Evolutionary conservation across 1,140 invertebrate genomes (phyloP), one percentile per base, ranked within the genome.

Genomic region (Drosophila biarmipes): DNA sequence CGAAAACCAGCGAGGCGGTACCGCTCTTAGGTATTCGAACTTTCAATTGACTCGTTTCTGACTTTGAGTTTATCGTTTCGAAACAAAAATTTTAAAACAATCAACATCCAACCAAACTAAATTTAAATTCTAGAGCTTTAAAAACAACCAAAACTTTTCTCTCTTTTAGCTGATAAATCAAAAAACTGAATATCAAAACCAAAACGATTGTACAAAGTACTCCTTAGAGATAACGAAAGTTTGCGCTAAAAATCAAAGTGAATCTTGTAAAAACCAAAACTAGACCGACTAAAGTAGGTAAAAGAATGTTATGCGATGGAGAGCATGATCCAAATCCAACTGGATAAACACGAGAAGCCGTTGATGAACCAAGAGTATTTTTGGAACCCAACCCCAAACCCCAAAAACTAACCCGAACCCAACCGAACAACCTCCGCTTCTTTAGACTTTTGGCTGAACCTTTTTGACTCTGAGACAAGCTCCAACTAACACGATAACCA

Each of bases 1-100:
- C 98, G 93, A 97, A 98, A 94, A 98, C 98, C 92, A 98, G 97
- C 92, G 98, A 99, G 93, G 97, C 98, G 92, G 96, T 99, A 92
- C 98, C 98, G 92, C 95, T 99, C 92, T 98, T 99, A 97, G 98
- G 98, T 99, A 91, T 64, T 87, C 74, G 56, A 62, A 59, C 48
- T 46, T 55, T 19, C 42, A 71, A 62, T 49, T 61, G 37, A 75
- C 48, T 64, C 29, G 59, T 63, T 81, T 67, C n/a, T 74, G 64
- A 72, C 48, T 59, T 58, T 78, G 46, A 75, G 46, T 63, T 90
- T 86, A 68, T 77, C 43, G 81, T 77, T 86, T 80, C 31, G 37
- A 61, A 48, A 29, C 54, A 57, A 61, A 46, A 53, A 82, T 42
- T 35, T 57, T 57, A 57, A 42, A 53, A 48, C 48, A 29, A 64